Evolutionary conservation across 1,140 invertebrate genomes (phyloP).

Genomic region (Drosophila quadrilineata): DNA sequence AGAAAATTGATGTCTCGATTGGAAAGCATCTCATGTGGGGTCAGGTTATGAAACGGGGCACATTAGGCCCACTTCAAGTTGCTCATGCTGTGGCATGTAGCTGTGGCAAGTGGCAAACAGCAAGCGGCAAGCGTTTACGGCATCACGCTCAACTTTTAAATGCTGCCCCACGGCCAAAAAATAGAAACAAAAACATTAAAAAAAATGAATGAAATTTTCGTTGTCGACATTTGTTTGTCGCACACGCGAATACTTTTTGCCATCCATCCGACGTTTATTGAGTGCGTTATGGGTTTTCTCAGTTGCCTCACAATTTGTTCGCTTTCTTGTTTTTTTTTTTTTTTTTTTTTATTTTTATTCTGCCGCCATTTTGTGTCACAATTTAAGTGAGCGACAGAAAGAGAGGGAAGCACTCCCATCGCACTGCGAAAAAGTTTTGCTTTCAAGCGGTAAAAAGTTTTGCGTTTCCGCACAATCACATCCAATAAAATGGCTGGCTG

Average conservation of each 20-base stretch:
- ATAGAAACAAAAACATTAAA: too few relatives aligned
- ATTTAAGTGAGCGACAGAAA: too few relatives aligned
- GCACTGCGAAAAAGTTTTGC: constrained; percentile 54
- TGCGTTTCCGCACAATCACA: constrained; percentile 77
- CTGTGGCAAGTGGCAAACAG: too few relatives aligned
- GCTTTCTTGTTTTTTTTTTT: constrained; percentile 10
- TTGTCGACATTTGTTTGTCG: constrained; percentile 55
- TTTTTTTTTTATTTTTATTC: constrained; percentile 66
- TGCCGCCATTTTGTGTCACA: constrained; percentile 66
- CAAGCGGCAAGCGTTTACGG: too few relatives aligned
- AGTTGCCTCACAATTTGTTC: constrained; percentile 19
- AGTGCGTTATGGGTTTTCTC: constrained; percentile 68
- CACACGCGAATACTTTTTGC: constrained; percentile 30
- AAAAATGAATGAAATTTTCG: too few relatives aligned
- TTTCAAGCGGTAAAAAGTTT: constrained; percentile 54
- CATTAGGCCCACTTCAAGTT: too few relatives aligned
- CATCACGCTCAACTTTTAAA: constrained; percentile 15
- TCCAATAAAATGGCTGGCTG: constrained; percentile 75
- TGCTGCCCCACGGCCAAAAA: constrained; percentile 36
- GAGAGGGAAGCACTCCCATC: too few relatives aligned
- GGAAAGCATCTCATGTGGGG: too few relatives aligned
- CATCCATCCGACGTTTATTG: constrained; percentile 59
- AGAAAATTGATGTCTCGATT: too few relatives aligned
- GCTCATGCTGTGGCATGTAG: too few relatives aligned
- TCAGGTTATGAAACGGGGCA: too few relatives aligned